Evolutionary conservation across 2,797 vertebrate species (phyloP), one percentile per base, ranked within the genome.

Genomic region (Dermochelys coriacea): DNA sequence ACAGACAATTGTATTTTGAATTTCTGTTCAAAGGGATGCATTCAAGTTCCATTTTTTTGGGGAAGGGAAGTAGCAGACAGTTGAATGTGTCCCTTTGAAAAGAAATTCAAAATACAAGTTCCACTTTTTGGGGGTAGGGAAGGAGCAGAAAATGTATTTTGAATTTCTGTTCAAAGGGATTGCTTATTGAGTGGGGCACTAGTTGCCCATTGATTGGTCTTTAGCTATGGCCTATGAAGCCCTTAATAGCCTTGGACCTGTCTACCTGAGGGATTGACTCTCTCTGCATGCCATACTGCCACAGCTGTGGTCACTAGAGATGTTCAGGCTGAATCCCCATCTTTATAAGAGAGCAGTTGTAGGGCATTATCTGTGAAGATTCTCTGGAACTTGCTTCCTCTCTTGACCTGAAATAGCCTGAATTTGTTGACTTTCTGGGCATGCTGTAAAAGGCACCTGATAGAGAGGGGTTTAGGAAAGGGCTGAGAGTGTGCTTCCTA

Each of bases 291-390:
- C 51, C 3, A 0, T 79, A n/a, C 41, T 85, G 0, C 34, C 52
- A 8, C 18, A 74, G 2, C 27, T 79, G 45, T 8, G 1, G 88
- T 45, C n/a, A 59, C 47, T 50, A 51, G 8, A 79, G 23, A 52
- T 83, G 31, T 85, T 89, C 79, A 41, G 45, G 75, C 9, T 61
- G 0, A 1, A 0, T 91, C 90, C 88, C 31, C 45, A 59, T n/a
- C 64, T 68, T 68, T 19, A 74, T 74, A 75, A 75, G 25, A 75
- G 41, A 47, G 71, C 12, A 19, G 23, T 3, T 79, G 50, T 12
- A 4, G 75, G 52, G 75, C 0, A 0, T 25, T 68, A 0, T 0
- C 1, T 10, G 47, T 55, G 71, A 27, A 64, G 23, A 57, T 23
- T 96, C 84, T 89, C 14, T 75, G 61, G n/a, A 88, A 19, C 31